Evolutionary conservation across 2,888 invertebrate species (phyloP), one percentile per base, ranked within the genome.

Genomic region (Mechanitis messenoides): DNA sequence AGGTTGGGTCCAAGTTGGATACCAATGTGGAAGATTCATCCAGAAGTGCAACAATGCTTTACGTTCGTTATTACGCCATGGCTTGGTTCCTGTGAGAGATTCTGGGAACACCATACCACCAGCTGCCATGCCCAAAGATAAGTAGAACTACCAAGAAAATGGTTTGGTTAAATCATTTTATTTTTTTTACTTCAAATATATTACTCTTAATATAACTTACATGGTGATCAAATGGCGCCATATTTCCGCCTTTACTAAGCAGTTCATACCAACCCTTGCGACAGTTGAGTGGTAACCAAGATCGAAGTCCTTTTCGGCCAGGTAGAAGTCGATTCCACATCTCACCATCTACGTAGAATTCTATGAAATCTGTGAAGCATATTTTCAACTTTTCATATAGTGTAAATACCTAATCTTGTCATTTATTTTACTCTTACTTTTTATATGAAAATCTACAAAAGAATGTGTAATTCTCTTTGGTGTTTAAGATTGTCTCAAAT

Each of bases 61-160:
- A 6, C 89, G 84, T 0, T 85, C 89, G 3, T 73, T 72, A 74
- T 94, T 93, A 56, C 70, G 84, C 95, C 95, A 95, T 7, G 94
- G 94, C 74, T 94, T 95, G 1, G 74, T 67, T 42, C 71, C 59
- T 7, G 38, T 42, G 11, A 75, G 73, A 46, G 90, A 87, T 71
- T 94, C 93, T 0, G 92, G 92, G 77, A 94, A 94, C 76, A 92
- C 92, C 0, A 90, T 88, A 31, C 95, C 94, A 28, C 94, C 95
- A 2, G 92, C 94, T 47, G 93, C 93, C 4, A 95, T 83, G 1
- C 95, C 94, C 55, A 95, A 71, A 11, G 92, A 91, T 56, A 95
- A 74, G 75, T 91, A 92, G 80, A 93, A 93, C 94, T 94, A 81
- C n/a, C 72, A 72, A 46, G 45, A 38, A 35, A 59, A 45, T 45